Evolutionary conservation across 2,113 vertebrate species (phyloP), one percentile per base, ranked within the genome.

Genomic region (Ancistrus triradiatus): DNA sequence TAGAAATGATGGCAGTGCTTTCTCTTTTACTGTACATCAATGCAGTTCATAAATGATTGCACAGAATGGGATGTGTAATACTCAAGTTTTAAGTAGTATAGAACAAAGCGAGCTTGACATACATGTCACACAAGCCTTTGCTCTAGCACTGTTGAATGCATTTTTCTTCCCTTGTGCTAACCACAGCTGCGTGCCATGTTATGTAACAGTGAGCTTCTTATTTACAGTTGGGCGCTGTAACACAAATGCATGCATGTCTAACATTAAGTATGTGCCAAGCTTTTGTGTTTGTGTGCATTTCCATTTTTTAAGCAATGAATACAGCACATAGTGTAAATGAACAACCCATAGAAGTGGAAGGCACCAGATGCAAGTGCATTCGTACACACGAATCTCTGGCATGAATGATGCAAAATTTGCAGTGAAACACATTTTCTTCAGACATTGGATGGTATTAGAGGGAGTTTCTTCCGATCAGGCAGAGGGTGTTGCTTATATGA

Each of bases 111-210:
- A 25, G 42, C 15, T 42, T 22, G 3, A 19, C n/a, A 28, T 28
- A 22, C 22, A 40, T 28, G 5, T n/a, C 8, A 4, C 18, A 4
- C n/a, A 28, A 28, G 44, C 11, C 4, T 40, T 59, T 38, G 37
- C 31, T 42, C 44, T 40, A 42, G n/a, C n/a, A 14, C 4, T 5
- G 17, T 14, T 31, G 46, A 18, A 13, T 57, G 63, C 22, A 38
- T 19, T 66, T 40, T 50, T 58, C 15, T 66, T 35, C 10, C 21
- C 15, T 14, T 42, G 53, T n/a, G 18, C 21, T 49, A 49, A 57
- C 33, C 52, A 66, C 63, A 49, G 46, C 53, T 31, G 21, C 37
- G 2, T 50, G 35, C 44, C 44, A 22, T 38, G 64, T 66, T 66
- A 66, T 43, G 35, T 59, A 66, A 66, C 55, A 49, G 31, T 50